Conservation (phyloP, 2,888 invertebrate genomes). For the Synergus umbraculus region DNA sequence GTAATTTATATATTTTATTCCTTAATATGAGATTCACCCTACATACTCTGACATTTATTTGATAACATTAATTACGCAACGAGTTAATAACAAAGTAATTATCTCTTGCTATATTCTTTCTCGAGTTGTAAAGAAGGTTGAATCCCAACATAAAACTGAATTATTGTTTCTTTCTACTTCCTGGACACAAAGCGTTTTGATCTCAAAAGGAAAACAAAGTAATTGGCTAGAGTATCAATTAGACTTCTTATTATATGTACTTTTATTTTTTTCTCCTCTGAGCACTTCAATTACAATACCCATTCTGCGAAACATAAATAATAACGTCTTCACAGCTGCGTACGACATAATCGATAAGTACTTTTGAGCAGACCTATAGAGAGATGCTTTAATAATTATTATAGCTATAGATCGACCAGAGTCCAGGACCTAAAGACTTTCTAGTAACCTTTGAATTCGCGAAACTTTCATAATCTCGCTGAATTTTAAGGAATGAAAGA, state of each 20-base stretch:
- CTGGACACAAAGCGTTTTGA: neutral
- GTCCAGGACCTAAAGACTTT: slow-evolving; percentile 44
- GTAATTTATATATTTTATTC: too few relatives aligned
- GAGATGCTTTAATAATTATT: too few relatives aligned
- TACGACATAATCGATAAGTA: slow-evolving; percentile 56
- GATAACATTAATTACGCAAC: too few relatives aligned
- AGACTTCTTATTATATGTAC: neutral
- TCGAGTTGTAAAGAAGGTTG: too few relatives aligned
- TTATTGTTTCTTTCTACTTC: neutral
- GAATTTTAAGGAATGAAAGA: too few relatives aligned
- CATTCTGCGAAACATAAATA: neutral
- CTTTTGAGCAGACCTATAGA: slow-evolving; percentile 48
- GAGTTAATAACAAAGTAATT: too few relatives aligned
- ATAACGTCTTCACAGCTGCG: slow-evolving; percentile 46
- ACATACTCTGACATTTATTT: too few relatives aligned
- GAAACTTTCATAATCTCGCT: neutral
- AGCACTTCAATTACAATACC: slow-evolving; percentile 24
- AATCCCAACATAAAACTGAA: neutral
- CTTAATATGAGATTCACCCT: too few relatives aligned
- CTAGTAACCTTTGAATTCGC: neutral
- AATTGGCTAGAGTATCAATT: neutral
- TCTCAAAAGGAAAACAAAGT: neutral
- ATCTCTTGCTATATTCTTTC: too few relatives aligned
- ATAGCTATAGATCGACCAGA: too few relatives aligned
- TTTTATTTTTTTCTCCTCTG: too few relatives aligned